phyloP scores from a whole-genome alignment of 2,888 invertebrate genomes.

The Tachystola acroxantha region DNA sequence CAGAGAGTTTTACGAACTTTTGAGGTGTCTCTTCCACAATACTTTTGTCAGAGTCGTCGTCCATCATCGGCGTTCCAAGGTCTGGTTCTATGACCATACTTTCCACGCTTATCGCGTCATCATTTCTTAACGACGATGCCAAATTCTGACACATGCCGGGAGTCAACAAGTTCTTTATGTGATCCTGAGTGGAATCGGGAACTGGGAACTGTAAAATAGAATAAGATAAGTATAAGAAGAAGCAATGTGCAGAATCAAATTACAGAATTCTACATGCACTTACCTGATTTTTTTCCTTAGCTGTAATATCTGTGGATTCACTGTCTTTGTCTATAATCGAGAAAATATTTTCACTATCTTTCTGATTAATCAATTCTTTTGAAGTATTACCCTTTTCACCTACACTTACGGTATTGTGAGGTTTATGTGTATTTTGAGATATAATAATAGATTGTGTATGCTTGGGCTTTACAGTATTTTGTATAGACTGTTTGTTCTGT shows the following conservation, averaged over 20 bases:
- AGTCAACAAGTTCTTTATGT: conserved; percentile 38
- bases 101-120: conserved; percentile 10
- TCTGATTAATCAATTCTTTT: conserved; percentile 22
- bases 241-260: no score
- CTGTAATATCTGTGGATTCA: conserved; percentile 18
- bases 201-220: not conserved
- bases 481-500: conserved; percentile 2
- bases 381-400: conserved; percentile 1
- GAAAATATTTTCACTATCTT: conserved; percentile 63
- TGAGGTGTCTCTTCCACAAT: conserved; percentile 72
- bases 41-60: conserved; percentile 55
- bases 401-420: conserved; percentile 1
- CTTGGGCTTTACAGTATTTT: not conserved
- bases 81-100: conserved; percentile 12
- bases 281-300: conserved; percentile 25
- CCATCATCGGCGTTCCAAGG: conserved; percentile 28
- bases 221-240: not conserved
- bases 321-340: conserved; percentile 44
- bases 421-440: conserved; percentile 16
- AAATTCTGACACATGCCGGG: conserved; percentile 35
- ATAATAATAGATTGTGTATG: conserved; percentile 20
- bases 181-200: conserved; percentile 20
- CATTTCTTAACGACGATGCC: conserved; percentile 18
- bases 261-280: no score
- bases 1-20: conserved; percentile 46